phyloP scores from a whole-genome alignment of 2,113 vertebrate species.

The Colossoma macropomum region DNA sequence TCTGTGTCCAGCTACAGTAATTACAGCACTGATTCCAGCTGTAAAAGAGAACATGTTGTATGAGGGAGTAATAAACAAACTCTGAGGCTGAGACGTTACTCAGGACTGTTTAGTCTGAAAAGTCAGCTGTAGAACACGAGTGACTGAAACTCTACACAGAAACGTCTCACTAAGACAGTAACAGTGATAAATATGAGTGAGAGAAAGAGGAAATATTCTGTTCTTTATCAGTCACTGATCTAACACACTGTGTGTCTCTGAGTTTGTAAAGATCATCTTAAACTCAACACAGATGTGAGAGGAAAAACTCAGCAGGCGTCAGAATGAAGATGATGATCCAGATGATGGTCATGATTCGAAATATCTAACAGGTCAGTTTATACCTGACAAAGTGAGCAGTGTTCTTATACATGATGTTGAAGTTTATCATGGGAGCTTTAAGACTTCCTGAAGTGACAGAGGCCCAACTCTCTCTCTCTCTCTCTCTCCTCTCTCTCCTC shows the following conservation, averaged over 20 bases:
- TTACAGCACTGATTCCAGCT: not conserved
- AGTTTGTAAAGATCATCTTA: not conserved
- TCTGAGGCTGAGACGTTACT: not conserved
- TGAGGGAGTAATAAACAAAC: too few species aligned
- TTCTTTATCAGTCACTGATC: too few species aligned
- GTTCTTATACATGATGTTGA: too few species aligned
- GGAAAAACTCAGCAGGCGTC: not conserved
- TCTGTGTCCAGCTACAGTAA: conserved; percentile 36
- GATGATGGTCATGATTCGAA: not conserved
- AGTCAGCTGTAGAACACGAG: not conserved
- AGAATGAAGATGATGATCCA: not conserved
- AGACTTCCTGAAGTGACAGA: too few species aligned
- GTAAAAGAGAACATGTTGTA: not conserved
- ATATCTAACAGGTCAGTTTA: not conserved
- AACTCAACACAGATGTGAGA: not conserved
- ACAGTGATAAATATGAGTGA: not conserved
- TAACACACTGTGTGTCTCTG: not conserved
- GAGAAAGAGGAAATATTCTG: too few species aligned
- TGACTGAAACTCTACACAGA: not conserved
- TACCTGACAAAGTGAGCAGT: not conserved
- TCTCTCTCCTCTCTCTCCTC: too few species aligned
- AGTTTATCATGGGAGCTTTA: too few species aligned
- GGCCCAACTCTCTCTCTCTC: too few species aligned
- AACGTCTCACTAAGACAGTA: not conserved
- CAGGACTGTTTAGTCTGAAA: not conserved